Percentiles rank a stretch among this genome's conserved stretches.
Conservation (phyloP, 2,797 vertebrate species). For the Phrynocephalus guinanensis region DNA sequence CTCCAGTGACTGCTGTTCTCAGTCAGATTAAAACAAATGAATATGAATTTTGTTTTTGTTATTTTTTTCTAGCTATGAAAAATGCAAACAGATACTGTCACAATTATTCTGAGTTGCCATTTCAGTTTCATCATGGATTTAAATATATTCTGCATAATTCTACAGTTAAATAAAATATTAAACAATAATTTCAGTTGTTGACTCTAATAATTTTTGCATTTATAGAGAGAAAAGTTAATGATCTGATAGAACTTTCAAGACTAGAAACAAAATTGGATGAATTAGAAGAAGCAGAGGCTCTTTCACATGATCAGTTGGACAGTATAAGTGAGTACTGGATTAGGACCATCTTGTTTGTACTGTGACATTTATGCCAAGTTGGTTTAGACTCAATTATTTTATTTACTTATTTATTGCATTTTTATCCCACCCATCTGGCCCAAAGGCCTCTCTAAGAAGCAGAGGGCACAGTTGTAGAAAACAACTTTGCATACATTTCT, state of each 20-base stretch:
- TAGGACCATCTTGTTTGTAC: background rate
- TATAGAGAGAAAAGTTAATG: constrained; percentile 32
- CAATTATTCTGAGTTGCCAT: background rate
- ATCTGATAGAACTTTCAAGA: background rate
- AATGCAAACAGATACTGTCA: background rate
- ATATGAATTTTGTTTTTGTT: background rate
- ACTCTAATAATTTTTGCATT: constrained; percentile 21
- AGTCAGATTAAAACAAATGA: background rate
- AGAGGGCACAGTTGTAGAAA: background rate
- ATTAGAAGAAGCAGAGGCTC: background rate
- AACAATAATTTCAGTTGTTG: constrained; percentile 17
- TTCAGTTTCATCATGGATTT: background rate
- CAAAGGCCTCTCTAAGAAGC: too few relatives aligned
- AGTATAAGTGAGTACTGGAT: constrained; percentile 4
- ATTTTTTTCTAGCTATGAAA: background rate
- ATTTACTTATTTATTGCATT: too few relatives aligned
- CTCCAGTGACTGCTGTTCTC: background rate
- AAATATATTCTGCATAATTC: constrained; percentile 14
- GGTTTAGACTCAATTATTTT: too few relatives aligned
- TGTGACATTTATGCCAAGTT: background rate
- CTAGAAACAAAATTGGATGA: constrained; percentile 25
- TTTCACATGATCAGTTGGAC: background rate
- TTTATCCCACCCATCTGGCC: too few relatives aligned
- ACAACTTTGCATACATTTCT: background rate
- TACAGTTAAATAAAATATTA: constrained; percentile 26